Evolutionary conservation across 2,113 vertebrate species (phyloP).

Genomic region (Lepus americanus): DNA sequence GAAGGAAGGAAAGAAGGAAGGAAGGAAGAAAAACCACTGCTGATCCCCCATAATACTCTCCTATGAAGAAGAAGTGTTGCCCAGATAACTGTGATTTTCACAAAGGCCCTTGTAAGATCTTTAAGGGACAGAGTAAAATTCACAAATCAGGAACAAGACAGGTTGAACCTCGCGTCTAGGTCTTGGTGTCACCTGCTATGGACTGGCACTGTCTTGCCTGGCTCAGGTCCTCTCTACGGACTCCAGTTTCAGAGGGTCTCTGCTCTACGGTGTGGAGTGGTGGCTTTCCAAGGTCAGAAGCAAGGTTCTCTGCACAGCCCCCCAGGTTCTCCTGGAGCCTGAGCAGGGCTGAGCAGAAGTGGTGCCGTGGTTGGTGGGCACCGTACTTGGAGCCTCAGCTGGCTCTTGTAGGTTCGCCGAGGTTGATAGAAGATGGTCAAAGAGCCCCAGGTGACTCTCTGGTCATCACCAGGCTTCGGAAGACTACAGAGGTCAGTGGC

Average conservation of each 20-base stretch:
- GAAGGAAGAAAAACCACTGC: neutral
- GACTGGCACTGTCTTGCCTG: neutral
- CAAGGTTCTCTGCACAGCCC: neutral
- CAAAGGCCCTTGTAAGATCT: neutral
- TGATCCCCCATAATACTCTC: neutral
- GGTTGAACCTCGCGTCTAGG: neutral
- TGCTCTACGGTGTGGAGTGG: neutral
- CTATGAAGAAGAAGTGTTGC: neutral
- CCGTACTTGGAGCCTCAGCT: neutral
- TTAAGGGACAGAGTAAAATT: constrained; percentile 7
- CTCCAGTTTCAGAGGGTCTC: constrained; percentile 10
- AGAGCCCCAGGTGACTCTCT: neutral
- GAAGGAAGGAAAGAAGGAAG: neutral
- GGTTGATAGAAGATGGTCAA: neutral
- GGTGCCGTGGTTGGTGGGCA: neutral
- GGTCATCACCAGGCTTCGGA: constrained; percentile 6
- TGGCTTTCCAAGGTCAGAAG: constrained; percentile 10
- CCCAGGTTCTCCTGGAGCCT: neutral
- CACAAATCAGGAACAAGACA: neutral
- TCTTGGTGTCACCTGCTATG: neutral
- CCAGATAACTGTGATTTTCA: constrained; percentile 24
- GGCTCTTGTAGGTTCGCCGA: neutral
- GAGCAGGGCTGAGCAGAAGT: neutral
- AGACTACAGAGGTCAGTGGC: neutral
- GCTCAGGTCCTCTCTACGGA: neutral